A percentile compares a stretch with the other conserved stretches of the same genome.
Evolutionary conservation across 2,113 vertebrate genomes (phyloP).

Genomic region (Perca fluviatilis): DNA sequence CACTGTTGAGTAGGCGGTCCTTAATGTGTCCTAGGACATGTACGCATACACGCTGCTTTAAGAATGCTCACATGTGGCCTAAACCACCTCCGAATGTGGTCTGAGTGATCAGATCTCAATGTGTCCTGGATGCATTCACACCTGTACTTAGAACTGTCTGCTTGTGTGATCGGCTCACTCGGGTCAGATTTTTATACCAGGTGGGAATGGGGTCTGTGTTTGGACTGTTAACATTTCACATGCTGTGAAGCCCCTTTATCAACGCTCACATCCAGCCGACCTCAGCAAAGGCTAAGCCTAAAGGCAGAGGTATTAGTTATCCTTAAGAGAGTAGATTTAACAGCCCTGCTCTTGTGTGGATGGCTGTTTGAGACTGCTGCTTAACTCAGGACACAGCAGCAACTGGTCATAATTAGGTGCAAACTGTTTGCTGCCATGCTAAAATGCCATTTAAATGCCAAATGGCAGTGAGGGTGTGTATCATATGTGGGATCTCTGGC

Average conservation of each 20-base stretch:
- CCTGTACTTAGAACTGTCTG: too few species aligned
- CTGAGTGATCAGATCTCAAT: too few species aligned
- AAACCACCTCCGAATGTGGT: too few species aligned
- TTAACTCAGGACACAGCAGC: slow-evolving; percentile 59
- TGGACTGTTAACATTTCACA: slow-evolving; percentile 45
- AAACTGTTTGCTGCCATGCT: slow-evolving; percentile 73
- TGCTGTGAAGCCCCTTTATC: slow-evolving; percentile 11
- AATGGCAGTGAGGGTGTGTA: slow-evolving; percentile 57
- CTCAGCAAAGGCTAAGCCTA: slow-evolving; percentile 16
- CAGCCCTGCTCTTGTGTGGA: slow-evolving; percentile 12
- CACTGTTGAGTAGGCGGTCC: too few species aligned
- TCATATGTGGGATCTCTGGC: slow-evolving; percentile 63
- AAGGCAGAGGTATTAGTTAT: slow-evolving; percentile 29
- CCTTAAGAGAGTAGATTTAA: slow-evolving; percentile 32
- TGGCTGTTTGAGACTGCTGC: slow-evolving; percentile 18
- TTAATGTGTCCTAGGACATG: too few species aligned
- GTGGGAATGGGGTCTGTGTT: slow-evolving; percentile 31
- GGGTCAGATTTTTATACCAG: too few species aligned
- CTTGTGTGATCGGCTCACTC: too few species aligned
- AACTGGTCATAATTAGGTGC: slow-evolving; percentile 74
- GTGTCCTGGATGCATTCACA: too few species aligned
- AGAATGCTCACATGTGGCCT: too few species aligned
- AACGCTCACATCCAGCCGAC: slow-evolving; percentile 23
- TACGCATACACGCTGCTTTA: too few species aligned
- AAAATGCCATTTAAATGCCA: slow-evolving; percentile 83